Conservation (phyloP, 2,113 vertebrate species). For the Alaudala cheleensis region DNA sequence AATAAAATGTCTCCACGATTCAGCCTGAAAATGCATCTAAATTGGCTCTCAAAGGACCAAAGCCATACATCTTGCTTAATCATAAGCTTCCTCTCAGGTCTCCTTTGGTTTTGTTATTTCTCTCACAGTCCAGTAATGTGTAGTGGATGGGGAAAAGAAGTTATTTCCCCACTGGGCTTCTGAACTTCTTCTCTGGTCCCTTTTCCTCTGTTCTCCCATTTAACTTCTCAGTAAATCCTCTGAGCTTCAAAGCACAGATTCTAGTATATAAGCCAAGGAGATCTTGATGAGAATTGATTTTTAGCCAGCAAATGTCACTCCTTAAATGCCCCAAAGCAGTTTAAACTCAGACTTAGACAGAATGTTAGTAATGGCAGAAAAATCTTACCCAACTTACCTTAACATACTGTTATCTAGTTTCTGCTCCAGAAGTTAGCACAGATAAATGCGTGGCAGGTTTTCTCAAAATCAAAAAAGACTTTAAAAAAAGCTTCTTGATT, state of each 20-base stretch:
- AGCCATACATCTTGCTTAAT: not conserved
- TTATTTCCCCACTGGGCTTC: not conserved
- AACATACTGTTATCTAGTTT: not conserved
- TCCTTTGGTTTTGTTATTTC: conserved; percentile 50
- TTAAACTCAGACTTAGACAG: conserved; percentile 16
- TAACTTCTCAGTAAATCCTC: conserved; percentile 16
- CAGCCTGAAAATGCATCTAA: not conserved
- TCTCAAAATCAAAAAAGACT: not conserved
- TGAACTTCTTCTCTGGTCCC: not conserved
- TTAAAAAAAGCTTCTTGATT: not conserved
- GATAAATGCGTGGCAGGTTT: not conserved
- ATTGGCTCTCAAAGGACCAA: conserved; percentile 6
- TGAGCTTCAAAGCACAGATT: conserved; percentile 1
- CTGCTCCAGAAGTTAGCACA: not conserved
- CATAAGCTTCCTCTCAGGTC: not conserved
- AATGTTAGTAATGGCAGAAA: not conserved
- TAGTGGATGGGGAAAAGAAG: not conserved
- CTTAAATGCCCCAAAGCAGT: conserved; percentile 33
- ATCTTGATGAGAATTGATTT: conserved; percentile 59
- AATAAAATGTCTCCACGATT: not conserved
- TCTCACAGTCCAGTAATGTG: not conserved
- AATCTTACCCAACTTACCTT: not conserved
- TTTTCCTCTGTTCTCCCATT: not conserved
- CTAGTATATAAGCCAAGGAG: not conserved
- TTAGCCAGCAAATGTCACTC: conserved; percentile 32